These are phyloP conservation scores for Apotomis capreana DNA, from an alignment of 2,888 invertebrate species.

Conservation along the genomic window DNA sequence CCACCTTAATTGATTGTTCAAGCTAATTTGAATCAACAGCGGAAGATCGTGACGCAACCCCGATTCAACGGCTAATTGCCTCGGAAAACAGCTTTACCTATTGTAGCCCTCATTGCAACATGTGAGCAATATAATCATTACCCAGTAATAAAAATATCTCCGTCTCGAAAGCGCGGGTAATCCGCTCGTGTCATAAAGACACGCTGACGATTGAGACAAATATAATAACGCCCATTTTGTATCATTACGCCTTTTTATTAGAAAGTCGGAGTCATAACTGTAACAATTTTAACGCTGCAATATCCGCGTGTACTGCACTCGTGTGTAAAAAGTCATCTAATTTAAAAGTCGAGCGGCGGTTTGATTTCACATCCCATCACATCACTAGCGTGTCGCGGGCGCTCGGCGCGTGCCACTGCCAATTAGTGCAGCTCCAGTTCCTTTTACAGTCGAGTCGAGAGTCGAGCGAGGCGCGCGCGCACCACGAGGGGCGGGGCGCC, in stretches of 20 bases:
- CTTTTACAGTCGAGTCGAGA: conserved; percentile 75
- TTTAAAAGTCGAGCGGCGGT: conserved; percentile 69
- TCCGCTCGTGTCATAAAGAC: conserved; percentile 33
- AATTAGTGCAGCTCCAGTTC: conserved; percentile 83
- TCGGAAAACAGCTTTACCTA: conserved; percentile 41
- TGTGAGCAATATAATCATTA: conserved; percentile 36
- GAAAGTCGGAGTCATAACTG: conserved; percentile 67
- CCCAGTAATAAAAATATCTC: conserved; percentile 33
- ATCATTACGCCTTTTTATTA: conserved; percentile 53
- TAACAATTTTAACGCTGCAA: conserved; percentile 58
- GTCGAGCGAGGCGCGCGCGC: conserved; percentile 67
- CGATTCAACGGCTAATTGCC: conserved; percentile 41
- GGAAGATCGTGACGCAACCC: conserved; percentile 38
- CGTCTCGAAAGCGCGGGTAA: conserved; percentile 20
- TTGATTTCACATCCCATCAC: conserved; percentile 81
- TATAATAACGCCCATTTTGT: conserved; percentile 42
- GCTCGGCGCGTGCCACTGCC: conserved; percentile 79
- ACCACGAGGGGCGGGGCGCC: conserved; percentile 52
- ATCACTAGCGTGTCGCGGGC: conserved; percentile 74
- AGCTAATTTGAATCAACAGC: conserved; percentile 34
- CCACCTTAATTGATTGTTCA: conserved; percentile 38
- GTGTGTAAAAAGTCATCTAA: conserved; percentile 71
- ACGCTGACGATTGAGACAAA: conserved; percentile 39
- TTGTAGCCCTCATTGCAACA: conserved; percentile 29
- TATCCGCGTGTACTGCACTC: conserved; percentile 63